These are phyloP conservation scores for Rhodeus uyekii DNA, from an alignment of 2,797 vertebrate species.

Conservation along the genomic window DNA sequence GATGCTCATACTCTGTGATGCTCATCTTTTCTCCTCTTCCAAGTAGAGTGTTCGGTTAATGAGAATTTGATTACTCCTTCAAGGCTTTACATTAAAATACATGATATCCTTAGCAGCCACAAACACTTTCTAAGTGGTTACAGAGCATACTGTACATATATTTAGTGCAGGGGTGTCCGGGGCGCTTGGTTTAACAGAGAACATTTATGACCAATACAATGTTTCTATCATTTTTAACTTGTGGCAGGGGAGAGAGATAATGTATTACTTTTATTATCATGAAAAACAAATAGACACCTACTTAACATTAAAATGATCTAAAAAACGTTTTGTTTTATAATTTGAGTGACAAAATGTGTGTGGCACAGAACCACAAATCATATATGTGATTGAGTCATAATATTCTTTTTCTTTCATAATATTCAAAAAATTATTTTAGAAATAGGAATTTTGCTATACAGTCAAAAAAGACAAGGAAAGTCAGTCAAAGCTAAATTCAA, in stretches of 20 bases:
- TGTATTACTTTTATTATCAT: no score
- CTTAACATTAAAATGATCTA: not conserved
- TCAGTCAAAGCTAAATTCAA: slow-evolving; percentile 65
- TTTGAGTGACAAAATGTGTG: not conserved
- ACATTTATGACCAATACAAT: no score
- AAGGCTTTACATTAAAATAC: slow-evolving; percentile 86
- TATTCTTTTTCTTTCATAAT: not conserved
- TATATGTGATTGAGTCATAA: no score
- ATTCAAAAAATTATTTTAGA: slow-evolving; percentile 64
- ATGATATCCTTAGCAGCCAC: slow-evolving; percentile 83
- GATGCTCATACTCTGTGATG: slow-evolving; percentile 83
- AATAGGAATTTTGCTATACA: slow-evolving; percentile 53
- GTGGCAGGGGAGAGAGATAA: no score
- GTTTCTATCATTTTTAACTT: no score
- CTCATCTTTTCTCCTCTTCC: slow-evolving; percentile 66
- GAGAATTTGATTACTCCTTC: slow-evolving; percentile 88
- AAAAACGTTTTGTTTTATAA: not conserved
- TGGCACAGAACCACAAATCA: not conserved
- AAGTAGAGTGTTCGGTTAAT: slow-evolving; percentile 83
- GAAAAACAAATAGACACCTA: no score
- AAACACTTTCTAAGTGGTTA: slow-evolving; percentile 80
- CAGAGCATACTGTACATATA: slow-evolving; percentile 51
- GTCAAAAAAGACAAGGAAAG: slow-evolving; percentile 58
- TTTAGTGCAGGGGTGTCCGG: not conserved
- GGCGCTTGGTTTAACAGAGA: not conserved